phyloP scores from a whole-genome alignment of 2,888 invertebrate species.

The Neoaliturus tenellus region DNA sequence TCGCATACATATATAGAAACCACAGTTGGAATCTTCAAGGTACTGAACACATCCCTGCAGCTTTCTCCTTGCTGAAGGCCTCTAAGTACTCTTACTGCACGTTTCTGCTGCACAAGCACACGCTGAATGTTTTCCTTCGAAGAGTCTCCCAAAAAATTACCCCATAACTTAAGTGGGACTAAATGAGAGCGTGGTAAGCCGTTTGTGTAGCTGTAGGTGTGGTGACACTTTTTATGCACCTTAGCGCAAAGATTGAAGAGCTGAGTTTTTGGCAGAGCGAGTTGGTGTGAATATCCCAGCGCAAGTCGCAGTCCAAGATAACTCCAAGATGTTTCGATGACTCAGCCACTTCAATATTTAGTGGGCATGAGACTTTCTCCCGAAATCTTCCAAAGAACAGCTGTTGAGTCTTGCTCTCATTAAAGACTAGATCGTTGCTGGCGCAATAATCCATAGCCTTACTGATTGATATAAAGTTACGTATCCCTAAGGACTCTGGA shows the following conservation, averaged over 20 bases:
- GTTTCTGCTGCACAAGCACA: not conserved
- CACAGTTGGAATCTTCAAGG: not conserved
- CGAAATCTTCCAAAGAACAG: not conserved
- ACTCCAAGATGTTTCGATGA: constrained; percentile 8
- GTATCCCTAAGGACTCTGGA: not conserved
- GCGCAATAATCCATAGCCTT: constrained; percentile 19
- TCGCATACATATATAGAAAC: not conserved
- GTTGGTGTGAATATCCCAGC: not conserved
- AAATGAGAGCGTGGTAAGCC: not conserved
- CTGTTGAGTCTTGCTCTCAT: constrained; percentile 12
- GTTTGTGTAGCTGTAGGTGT: not conserved
- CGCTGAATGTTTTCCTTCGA: constrained; percentile 1
- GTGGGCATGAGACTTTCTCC: not conserved
- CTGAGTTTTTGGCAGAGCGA: not conserved
- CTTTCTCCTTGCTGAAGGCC: not conserved
- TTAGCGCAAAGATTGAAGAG: not conserved
- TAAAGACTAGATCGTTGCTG: constrained; percentile 29
- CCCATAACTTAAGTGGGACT: not conserved
- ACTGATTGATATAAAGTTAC: not conserved
- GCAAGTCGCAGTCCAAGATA: not conserved
- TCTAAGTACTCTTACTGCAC: not conserved
- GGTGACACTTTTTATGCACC: not conserved
- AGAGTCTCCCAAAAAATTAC: constrained; percentile 8
- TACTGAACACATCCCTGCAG: not conserved
- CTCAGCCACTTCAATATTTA: not conserved